Evolutionary conservation across 2,113 vertebrate species (phyloP), one percentile per base, ranked within the genome.

Genomic region (Oxygymnocypris stewartii): DNA sequence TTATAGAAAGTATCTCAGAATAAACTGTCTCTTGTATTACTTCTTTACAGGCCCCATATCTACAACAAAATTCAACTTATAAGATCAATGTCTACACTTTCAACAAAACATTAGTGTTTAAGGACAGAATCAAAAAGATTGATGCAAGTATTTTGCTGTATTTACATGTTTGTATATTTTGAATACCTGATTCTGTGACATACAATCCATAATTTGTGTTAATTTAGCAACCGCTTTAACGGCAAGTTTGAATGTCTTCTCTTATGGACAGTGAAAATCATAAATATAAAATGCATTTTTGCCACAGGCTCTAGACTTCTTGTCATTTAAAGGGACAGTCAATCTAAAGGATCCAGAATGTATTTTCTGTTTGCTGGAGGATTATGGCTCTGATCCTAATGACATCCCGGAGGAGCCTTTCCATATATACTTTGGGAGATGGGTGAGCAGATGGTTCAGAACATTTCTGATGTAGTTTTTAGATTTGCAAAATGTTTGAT

Each of bases 361-460:
- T 57, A 78, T 94, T 84, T 99, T 99, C 91, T 98, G 96, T 90
- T 90, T 98, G 92, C 88, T 99, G 83, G 98, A 99, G 89, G 97
- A 99, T 92, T 98, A 99, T 87, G 98, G 97, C 87, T 93, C 94
- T 84, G 95, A 99, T 87, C 97, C 97, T 82, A 99, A 99, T 86
- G 90, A 94, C 23, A 95, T 97, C 87, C 97, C 97, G 0, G 94
- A 98, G 20, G 91, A 96, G 18, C 98, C 98, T 35, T 80, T 95
- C 88, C 90, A 95, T 88, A 89, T 98, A 57, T 99, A 97, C 93
- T 99, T 99, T 93, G 98, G 98, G 85, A 96, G 98, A 96, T 99
- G 98, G 97, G 98, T 99, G 89, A 94, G 97, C 4, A 25, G 47
- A 74, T 47, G 12, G 7, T 47, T 82, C n/a, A 9, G 20, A 12